Evolutionary conservation across 2,888 invertebrate genomes (phyloP).

Genomic region (Zaprionus obscuricornis): DNA sequence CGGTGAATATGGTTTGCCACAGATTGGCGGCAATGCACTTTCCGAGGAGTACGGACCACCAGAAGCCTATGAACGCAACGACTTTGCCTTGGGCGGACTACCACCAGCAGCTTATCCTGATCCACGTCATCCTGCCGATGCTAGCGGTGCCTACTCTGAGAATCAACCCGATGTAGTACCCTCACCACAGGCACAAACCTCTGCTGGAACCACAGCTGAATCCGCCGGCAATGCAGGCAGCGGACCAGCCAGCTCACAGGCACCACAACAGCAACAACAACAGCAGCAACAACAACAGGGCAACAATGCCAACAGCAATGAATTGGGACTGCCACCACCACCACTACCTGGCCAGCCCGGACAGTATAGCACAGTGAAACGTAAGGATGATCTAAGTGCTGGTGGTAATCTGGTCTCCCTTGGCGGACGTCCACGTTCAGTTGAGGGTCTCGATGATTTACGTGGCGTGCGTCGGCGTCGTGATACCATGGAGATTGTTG

Average conservation of each 20-base stretch:
- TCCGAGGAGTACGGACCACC: conserved; percentile 88
- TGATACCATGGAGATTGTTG: conserved; percentile 86
- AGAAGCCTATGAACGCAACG: conserved; percentile 84
- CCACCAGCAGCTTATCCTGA: conserved; percentile 94
- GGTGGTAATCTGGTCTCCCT: conserved; percentile 89
- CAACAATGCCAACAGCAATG: conserved; percentile 84
- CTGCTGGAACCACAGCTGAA: conserved; percentile 87
- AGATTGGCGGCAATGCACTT: conserved; percentile 85
- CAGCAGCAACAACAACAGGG: conserved; percentile 83
- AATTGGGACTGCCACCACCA: conserved; percentile 92
- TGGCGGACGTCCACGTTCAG: conserved; percentile 93
- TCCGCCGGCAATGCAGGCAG: conserved; percentile 79
- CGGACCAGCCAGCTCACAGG: conserved; percentile 84
- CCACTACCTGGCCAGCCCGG: conserved; percentile 92
- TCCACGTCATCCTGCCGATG: conserved; percentile 93
- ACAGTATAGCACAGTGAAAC: conserved; percentile 91
- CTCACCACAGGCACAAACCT: conserved; percentile 91
- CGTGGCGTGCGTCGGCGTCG: conserved; percentile 89
- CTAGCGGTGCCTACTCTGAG: conserved; percentile 92
- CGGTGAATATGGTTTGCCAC: conserved; percentile 87
- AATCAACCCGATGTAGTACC: conserved; percentile 91
- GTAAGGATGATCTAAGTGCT: conserved; percentile 87
- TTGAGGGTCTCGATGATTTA: conserved; percentile 92
- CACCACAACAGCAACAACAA: conserved; percentile 83
- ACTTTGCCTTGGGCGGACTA: conserved; percentile 90